phyloP scores from a whole-genome alignment of 2,888 invertebrate genomes.

The Petrolisthes manimaculis region DNA sequence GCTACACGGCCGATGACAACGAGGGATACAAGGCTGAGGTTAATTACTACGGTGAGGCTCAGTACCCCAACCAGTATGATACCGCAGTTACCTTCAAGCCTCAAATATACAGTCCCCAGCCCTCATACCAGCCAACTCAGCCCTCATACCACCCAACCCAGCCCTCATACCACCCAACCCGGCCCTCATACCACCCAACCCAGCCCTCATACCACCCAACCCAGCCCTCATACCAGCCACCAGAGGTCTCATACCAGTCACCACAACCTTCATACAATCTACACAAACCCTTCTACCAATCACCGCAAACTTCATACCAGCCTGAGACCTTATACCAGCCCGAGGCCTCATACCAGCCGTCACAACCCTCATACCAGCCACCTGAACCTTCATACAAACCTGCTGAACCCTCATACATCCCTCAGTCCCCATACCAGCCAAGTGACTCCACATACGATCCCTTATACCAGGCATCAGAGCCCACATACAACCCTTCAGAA shows the following conservation, averaged over 20 bases:
- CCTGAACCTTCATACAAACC: not conserved
- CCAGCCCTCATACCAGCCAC: not conserved
- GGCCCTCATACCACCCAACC: not conserved
- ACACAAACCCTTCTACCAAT: not conserved
- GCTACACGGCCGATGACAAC: slow-evolving; percentile 61
- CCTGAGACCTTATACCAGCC: not conserved
- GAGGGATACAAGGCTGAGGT: slow-evolving; percentile 60
- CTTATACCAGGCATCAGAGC: not conserved
- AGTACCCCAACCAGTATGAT: slow-evolving; percentile 55
- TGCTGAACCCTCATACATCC: not conserved
- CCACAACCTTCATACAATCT: not conserved
- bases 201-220: not conserved
- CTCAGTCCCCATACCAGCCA: slow-evolving; percentile 24
- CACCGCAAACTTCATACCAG: slow-evolving; percentile 1
- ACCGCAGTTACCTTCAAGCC: slow-evolving; percentile 49
- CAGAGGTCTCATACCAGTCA: slow-evolving; percentile 1
- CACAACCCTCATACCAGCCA: not conserved
- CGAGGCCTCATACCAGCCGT: not conserved
- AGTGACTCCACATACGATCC: not conserved
- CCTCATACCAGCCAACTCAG: not conserved
- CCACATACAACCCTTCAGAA: no score
- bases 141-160: not conserved
- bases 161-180: slow-evolving; percentile 6
- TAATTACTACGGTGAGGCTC: slow-evolving; percentile 62
- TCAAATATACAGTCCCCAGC: not conserved